Evolutionary conservation across 1,140 invertebrate species (phyloP).

Genomic region (Drosophila nasuta): DNA sequence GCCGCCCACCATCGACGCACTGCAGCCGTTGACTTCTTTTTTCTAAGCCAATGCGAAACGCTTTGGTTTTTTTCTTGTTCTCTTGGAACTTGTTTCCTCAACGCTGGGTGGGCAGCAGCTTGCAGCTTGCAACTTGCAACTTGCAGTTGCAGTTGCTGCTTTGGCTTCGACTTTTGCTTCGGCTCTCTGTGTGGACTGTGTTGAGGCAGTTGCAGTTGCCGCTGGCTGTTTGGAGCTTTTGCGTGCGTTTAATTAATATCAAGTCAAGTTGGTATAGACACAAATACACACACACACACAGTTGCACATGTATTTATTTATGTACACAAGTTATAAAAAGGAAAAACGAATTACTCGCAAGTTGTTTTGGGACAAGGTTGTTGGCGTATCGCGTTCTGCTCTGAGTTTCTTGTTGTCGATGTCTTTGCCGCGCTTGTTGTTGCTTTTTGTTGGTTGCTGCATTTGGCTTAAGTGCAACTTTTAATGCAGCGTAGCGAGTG

Average conservation of each 20-base stretch:
- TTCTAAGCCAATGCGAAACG: conserved; percentile 44
- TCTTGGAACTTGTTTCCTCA: conserved; percentile 66
- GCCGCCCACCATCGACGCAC: conserved; percentile 50
- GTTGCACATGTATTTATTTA: conserved; percentile 22
- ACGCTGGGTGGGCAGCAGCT: conserved; percentile 69
- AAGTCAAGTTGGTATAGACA: conserved; percentile 52
- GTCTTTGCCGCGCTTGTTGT: conserved; percentile 29
- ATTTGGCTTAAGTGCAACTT: conserved; percentile 54
- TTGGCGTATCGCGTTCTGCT: conserved; percentile 58
- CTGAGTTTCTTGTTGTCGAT: conserved; percentile 19
- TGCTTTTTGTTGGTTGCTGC: background rate
- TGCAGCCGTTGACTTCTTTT: conserved; percentile 48
- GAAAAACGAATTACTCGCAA: conserved; percentile 63
- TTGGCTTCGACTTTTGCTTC: background rate
- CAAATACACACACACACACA: conserved; percentile 6
- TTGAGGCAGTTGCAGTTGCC: conserved; percentile 34
- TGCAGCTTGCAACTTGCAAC: conserved; percentile 29
- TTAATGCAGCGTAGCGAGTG: conserved; percentile 39
- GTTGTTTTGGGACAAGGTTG: conserved; percentile 83
- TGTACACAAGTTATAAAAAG: conserved; percentile 47
- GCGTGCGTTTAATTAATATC: conserved; percentile 80
- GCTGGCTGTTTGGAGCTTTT: conserved; percentile 46
- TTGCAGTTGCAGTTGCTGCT: conserved; percentile 16
- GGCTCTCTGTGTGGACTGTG: too few relatives aligned
- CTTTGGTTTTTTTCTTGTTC: conserved; percentile 44